These are phyloP conservation scores for Aurelia sp. DNA, from an alignment of 30 jellyfish, hydroid and myxozoan species.

Conservation along the genomic window DNA sequence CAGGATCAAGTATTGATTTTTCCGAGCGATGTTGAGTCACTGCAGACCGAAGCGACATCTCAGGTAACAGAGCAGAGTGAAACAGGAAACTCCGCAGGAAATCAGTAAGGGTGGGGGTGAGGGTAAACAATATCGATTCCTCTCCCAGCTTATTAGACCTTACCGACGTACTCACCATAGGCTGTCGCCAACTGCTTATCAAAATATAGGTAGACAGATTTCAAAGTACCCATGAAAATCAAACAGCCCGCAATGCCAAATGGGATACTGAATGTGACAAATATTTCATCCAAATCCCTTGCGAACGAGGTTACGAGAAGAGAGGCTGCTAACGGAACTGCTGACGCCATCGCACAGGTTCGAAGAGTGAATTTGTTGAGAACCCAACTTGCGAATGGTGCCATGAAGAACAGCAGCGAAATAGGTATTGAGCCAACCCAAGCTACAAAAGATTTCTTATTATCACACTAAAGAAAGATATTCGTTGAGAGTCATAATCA, in stretches of 20 bases:
- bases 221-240: not conserved
- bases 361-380: constrained; percentile 23
- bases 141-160: too few relatives aligned
- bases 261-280: constrained; percentile 43
- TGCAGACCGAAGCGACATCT: too few relatives aligned
- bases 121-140: too few relatives aligned
- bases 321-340: constrained; percentile 24
- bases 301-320: constrained; percentile 37
- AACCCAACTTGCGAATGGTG: constrained; percentile 29
- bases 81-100: too few relatives aligned
- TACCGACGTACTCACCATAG: constrained; percentile 17
- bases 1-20: too few relatives aligned
- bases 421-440: constrained; percentile 64
- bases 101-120: too few relatives aligned
- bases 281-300: not conserved
- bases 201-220: constrained; percentile 25
- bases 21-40: too few relatives aligned
- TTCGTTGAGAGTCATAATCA: too few relatives aligned
- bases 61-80: too few relatives aligned
- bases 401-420: constrained; percentile 27
- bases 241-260: constrained; percentile 32
- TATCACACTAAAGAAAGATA: too few relatives aligned
- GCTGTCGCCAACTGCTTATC: constrained; percentile 45
- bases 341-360: constrained; percentile 1
- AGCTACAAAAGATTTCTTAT: constrained; percentile 15